A percentile compares a stretch with the other conserved stretches of the same genome.
Evolutionary conservation across 1,140 invertebrate species (phyloP).

Genomic region (Leptinotarsa defecta): DNA sequence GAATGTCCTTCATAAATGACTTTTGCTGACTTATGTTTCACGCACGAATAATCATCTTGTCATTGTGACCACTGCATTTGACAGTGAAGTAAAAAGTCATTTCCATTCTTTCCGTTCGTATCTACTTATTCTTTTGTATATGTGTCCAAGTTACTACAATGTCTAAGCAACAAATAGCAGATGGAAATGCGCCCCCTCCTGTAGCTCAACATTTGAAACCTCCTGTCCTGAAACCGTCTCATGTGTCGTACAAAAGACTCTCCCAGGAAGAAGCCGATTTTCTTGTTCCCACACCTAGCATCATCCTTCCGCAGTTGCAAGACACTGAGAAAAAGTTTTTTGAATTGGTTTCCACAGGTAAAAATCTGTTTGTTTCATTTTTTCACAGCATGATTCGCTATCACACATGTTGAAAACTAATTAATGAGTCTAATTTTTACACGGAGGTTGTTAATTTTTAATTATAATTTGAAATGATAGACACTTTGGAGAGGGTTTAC

Average conservation of each 20-base stretch:
- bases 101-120: too few relatives aligned
- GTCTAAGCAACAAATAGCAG: not conserved
- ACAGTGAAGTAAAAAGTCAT: too few relatives aligned
- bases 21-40: too few relatives aligned
- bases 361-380: not conserved
- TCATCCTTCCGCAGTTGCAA: slow-evolving; percentile 56
- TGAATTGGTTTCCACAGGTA: slow-evolving; percentile 55
- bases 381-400: too few relatives aligned
- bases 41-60: too few relatives aligned
- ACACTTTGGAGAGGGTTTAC: too few relatives aligned
- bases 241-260: slow-evolving; percentile 42
- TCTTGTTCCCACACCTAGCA: slow-evolving; percentile 48
- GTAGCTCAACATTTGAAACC: not conserved
- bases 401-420: too few relatives aligned
- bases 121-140: not conserved
- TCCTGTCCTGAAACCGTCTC: not conserved
- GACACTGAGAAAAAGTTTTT: slow-evolving; percentile 59
- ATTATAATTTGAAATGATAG: too few relatives aligned
- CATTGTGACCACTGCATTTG: too few relatives aligned
- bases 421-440: too few relatives aligned
- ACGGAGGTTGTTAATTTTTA: too few relatives aligned
- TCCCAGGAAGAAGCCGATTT: slow-evolving; percentile 33
- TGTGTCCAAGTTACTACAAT: not conserved
- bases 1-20: too few relatives aligned
- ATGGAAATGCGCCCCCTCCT: not conserved